Evolutionary conservation across 2,888 invertebrate genomes (phyloP).

Genomic region (Pristionchus exspectatus): DNA sequence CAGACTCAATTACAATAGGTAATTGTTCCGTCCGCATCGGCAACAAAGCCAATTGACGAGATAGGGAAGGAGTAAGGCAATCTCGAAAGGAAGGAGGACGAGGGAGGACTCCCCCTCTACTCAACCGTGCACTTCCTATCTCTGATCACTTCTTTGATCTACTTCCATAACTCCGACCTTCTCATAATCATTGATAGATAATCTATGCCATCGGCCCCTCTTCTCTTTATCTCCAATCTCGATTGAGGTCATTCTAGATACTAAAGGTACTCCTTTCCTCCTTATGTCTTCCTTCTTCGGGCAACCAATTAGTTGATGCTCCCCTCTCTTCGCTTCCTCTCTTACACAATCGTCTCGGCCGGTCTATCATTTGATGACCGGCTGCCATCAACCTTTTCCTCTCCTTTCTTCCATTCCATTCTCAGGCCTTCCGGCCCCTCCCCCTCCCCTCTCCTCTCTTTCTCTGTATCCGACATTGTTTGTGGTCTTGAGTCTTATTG

Average conservation of each 20-base stretch:
- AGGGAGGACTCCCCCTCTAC: background rate
- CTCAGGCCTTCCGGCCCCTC: background rate
- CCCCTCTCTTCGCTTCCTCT: conserved; percentile 13
- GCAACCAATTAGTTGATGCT: conserved; percentile 52
- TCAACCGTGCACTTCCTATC: background rate
- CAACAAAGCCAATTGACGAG: conserved; percentile 69
- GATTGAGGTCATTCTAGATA: conserved; percentile 38
- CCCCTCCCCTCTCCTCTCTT: background rate
- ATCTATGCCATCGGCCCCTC: conserved; percentile 41
- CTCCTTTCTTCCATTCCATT: conserved; percentile 1
- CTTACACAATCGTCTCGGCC: conserved; percentile 49
- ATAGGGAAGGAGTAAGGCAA: conserved; percentile 54
- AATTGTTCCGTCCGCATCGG: conserved; percentile 62
- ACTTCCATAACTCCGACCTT: background rate
- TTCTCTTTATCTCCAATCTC: conserved; percentile 20
- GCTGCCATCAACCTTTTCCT: conserved; percentile 39
- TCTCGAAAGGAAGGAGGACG: conserved; percentile 27
- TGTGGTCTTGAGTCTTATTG: conserved; percentile 54
- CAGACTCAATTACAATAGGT: conserved; percentile 72
- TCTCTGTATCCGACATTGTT: conserved; percentile 30
- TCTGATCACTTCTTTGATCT: conserved; percentile 17
- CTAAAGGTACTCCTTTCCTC: conserved; percentile 36
- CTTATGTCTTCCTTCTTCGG: conserved; percentile 25
- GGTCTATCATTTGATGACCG: conserved; percentile 54
- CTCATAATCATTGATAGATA: conserved; percentile 23